Base-by-base conservation (phyloP, 2,888 invertebrate species). In the Abscondita cerata region DNA sequence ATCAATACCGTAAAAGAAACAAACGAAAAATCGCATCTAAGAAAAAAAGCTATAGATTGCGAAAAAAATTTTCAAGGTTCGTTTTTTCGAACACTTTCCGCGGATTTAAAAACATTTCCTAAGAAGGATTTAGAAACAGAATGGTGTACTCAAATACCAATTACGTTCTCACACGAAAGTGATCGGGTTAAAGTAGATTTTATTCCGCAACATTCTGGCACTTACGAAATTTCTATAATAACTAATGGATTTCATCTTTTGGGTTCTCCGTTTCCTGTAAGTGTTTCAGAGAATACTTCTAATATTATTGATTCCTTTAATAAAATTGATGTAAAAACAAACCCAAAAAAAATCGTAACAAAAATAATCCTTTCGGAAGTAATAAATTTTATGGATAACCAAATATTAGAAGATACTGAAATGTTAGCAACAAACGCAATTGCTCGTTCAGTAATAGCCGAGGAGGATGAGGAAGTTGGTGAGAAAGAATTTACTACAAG, bases 181-280 rank as follows among this genome's bases (percentile, higher is more conserved):
- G 85, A 85, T 64, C 81, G 85, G 67, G 81, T 81, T 0, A 85
- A 82, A 78, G 76, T 87, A 38, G 79, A 79, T 36, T 87, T 85
- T 64, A 75, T 78, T 1, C 84, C 85, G 0, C 80, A 77, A 44
- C 75, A 81, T 63, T 81, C 82, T 70, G 87, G 87, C 1, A 82
- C 82, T 72, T 84, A 87, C 71, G 83, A 86, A 76, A 80, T 87
- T 34, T 83, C 82, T 25, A 81, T 87, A 41, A 83, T 84, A 12
- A 84, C 83, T 55, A 81, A 84, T 73, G 85, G 85, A 0, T 83
- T 83, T 72, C 81, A 82, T 69, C 80, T 86, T 38, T 82, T 83
- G 31, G 87, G 87, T n/a, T 87, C 87, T 16, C 88, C 88, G 1
- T 88, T 83, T 70, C 75, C 75, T 53, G 80, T 86, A 2, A 83